Base-by-base conservation (phyloP, 2,113 vertebrate species). In the Chaetodon auriga region DNA sequence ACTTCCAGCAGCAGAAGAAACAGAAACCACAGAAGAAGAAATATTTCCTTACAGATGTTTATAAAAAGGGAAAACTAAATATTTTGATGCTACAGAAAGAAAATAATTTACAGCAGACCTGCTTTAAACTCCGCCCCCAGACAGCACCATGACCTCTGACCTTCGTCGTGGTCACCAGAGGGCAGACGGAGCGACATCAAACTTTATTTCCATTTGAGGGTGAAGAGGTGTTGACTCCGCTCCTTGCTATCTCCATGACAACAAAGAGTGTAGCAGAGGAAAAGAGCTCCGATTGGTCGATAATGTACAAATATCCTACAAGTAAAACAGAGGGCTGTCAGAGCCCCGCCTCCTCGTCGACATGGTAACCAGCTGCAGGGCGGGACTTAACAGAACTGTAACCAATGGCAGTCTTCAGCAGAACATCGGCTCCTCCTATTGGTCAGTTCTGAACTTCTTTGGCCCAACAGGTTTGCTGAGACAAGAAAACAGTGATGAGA, bases 381-480 rank as follows among this genome's bases (percentile, higher is more conserved):
- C 6, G 41, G 65, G 21, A 45, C 41, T 64, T 35, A 21, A 81
- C 78, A 82, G 71, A 68, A 86, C 12, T 6, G 66, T 49, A n/a
- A 75, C 75, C 63, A 61, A 76, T 78, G 48, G 85, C 80, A 73
- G 77, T n/a, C 61, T 23, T 72, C 36, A 38, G 19, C 35, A 61
- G 30, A 25, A 8, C 7, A 18, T 8, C 1, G 38, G 61, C 11
- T 79, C 49, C 70, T 91, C 92, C 95, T 95, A 97, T 92, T 95
- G 96, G 90, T 96, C 96, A 14, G 94, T 80, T 92, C 95, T 95
- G 70, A 96, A 95, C 88, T 97, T 97, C 95, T 97, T 97, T 91
- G 96, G 95, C 93, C 95, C 95, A 0, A 90, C 91, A 46, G 92
- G 84, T 96, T 97, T 97, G 93, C 97, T 80, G 85, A 72, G 60